Evolutionary conservation across 2,888 invertebrate genomes (phyloP), one percentile per base, ranked within the genome.

Genomic region (Eutolmus rufibarbis): DNA sequence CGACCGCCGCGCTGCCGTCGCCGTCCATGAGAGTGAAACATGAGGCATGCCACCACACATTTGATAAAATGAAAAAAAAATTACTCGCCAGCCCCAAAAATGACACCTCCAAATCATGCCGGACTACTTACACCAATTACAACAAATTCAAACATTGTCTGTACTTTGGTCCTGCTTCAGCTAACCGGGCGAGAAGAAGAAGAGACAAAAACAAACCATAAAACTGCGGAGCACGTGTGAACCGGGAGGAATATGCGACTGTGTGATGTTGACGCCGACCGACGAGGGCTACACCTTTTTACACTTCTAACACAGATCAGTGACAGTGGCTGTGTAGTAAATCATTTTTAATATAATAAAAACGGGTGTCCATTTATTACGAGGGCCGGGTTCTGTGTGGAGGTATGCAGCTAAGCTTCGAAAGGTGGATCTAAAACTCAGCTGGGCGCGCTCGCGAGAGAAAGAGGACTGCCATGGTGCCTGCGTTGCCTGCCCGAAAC

Each of bases 341-440:
- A 86, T 86, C 86, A 86, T 86, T 86, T 86, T 86, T 86, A 86
- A 82, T 86, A 86, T 77, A 86, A 86, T 86, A 86, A 86, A 86
- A 86, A 86, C 77, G 31, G 51, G 76, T 74, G 23, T 46, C 86
- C 86, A 86, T 86, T 86, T 86, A 56, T 85, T 66, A 85, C 43
- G 28, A 19, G 46, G 23, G 85, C 23, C 66, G 66, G 57, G n/a
- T 12, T 46, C 28, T 14, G 28, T 74, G 74, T 85, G 31, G 74
- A 12, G 57, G 74, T 28, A 28, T 66, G 66, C 12, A 40, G 40
- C 4, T 28, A 51, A 28, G 66, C 28, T 46, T 66, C 66, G 23
- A 28, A 66, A 66, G 66, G 66, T 66, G 66, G 66, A 66, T 66
- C 66, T 66, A 66, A 66, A 23, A 23, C 66, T 82, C 51, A n/a